Evolutionary conservation across 2,113 vertebrate species (phyloP), one percentile per base, ranked within the genome.

Genomic region (Pygoscelis adeliae): DNA sequence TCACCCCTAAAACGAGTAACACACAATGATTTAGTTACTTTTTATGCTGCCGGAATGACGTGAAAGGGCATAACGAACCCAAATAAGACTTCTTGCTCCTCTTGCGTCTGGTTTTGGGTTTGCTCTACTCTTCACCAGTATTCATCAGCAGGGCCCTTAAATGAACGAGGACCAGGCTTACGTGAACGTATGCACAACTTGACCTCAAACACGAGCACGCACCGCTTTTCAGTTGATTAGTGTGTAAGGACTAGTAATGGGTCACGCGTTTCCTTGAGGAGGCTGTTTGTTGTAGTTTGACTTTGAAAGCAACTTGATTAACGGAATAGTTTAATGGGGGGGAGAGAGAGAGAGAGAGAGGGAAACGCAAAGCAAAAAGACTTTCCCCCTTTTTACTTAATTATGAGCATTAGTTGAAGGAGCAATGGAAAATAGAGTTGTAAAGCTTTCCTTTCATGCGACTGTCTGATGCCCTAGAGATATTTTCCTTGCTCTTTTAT

Each of bases 401-500:
- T 90, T 71, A 53, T 17, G 52, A 42, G 77, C 77, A 36, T 59
- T 42, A 90, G 70, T 46, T 71, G 77, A 52, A 47, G 52, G 63
- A 71, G 63, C 17, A 11, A 36, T 8, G 76, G 76, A 42, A 87
- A 87, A 82, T 8, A 7, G 70, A 47, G 83, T 66, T 46, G 63
- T 59, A 65, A 83, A 90, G 77, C 82, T 86, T 40, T 32, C 58
- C 63, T 83, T 87, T 87, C 83, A 59, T 47, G 50, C 22, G 20
- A 69, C 65, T 62, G 23, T 29, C 61, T 62, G 49, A 86, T 90
- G 92, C 83, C 83, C 87, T 40, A 15, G 58, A 77, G 87, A 53
- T 71, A 42, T 71, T 86, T 94, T 42, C 87, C 59, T 82, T 71
- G 70, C 83, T 87, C 83, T 82, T 90, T 81, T 87, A 82, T 59